Percentiles rank a stretch among this genome's conserved stretches.
phyloP scores from a whole-genome alignment of 2,888 invertebrate genomes.

The Norana najaformis region DNA sequence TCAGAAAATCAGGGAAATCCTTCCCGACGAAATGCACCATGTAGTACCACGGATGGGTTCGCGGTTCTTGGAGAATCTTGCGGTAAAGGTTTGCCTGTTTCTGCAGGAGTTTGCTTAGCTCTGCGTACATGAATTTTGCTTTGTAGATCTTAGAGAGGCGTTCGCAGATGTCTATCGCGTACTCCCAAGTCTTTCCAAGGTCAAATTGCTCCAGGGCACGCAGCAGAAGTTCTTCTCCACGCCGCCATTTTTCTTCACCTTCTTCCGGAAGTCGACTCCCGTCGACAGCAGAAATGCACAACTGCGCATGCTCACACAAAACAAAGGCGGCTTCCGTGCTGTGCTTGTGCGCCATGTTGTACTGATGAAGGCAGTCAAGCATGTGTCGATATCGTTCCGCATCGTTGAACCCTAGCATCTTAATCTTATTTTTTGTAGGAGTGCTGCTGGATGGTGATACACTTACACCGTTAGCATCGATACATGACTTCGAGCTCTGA shows the following conservation, averaged over 20 bases:
- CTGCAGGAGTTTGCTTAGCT: not conserved
- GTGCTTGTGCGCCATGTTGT: not conserved
- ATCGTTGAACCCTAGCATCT: not conserved
- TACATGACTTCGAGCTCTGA: no score
- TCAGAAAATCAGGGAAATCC: not conserved
- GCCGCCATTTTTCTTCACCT: not conserved
- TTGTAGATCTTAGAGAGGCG: not conserved
- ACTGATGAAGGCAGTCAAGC: not conserved
- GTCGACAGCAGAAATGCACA: not conserved
- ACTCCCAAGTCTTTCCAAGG: not conserved
- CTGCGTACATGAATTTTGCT: not conserved
- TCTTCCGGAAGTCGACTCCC: not conserved
- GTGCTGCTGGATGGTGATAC: not conserved
- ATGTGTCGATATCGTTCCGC: not conserved
- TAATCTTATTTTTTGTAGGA: not conserved
- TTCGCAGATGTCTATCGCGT: not conserved
- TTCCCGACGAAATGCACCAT: not conserved
- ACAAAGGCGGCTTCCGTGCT: not conserved
- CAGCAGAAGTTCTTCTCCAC: not conserved
- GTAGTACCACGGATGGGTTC: not conserved
- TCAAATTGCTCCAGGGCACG: not conserved
- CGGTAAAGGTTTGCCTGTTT: not conserved
- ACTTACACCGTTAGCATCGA: not conserved
- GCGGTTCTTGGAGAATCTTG: not conserved
- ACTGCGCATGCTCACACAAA: conserved; percentile 7